A percentile compares a stretch with the other conserved stretches of the same genome.
Evolutionary conservation across 2,797 vertebrate species (phyloP).

Genomic region (Rhinophrynus dorsalis): DNA sequence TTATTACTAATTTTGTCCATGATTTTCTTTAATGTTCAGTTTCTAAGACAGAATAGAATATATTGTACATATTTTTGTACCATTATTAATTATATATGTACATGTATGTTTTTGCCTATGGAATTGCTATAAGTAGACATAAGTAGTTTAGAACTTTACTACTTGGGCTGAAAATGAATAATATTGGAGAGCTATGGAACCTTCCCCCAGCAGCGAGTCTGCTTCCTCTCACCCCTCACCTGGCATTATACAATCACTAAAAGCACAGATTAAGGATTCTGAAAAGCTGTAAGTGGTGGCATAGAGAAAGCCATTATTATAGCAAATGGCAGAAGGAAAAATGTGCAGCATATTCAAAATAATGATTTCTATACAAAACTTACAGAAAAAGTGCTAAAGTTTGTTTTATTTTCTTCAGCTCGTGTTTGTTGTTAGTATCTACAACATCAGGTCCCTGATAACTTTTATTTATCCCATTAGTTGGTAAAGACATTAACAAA

Average conservation of each 20-base stretch:
- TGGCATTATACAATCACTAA: slow-evolving; percentile 15
- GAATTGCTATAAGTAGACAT: background rate
- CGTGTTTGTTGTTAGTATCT: no score
- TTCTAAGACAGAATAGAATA: background rate
- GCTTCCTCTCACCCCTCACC: background rate
- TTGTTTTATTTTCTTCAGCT: no score
- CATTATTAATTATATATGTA: slow-evolving; percentile 2
- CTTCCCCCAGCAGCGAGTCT: background rate
- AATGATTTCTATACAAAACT: background rate
- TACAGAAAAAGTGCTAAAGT: background rate
- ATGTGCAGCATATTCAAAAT: background rate
- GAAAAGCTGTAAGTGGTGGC: slow-evolving; percentile 8
- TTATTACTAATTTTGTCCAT: background rate
- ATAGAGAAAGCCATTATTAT: slow-evolving; percentile 11
- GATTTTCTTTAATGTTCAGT: background rate
- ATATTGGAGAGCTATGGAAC: background rate
- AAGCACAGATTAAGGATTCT: slow-evolving; percentile 24
- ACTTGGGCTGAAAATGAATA: background rate
- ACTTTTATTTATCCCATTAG: no score
- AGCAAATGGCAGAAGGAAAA: slow-evolving; percentile 2
- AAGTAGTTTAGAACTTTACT: background rate
- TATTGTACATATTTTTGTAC: background rate
- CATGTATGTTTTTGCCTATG: background rate
- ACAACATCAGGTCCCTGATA: no score
- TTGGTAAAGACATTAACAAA: no score